Evolutionary conservation across 2,797 vertebrate species (phyloP).

Genomic region (Mus spretus): DNA sequence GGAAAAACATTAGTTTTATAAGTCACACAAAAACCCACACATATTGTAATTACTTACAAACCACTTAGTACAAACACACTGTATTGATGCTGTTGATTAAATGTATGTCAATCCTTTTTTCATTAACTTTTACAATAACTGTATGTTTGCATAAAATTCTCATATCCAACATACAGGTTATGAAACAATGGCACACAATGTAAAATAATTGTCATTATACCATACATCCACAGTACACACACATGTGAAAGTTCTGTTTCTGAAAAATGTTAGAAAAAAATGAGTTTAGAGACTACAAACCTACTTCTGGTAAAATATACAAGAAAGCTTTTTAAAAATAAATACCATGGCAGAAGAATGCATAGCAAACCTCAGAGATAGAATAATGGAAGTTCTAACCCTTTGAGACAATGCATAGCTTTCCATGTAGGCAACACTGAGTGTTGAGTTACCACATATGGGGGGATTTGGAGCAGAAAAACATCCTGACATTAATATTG

Average conservation of each 20-base stretch:
- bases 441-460: not conserved
- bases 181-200: not conserved
- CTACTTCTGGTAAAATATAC: not conserved
- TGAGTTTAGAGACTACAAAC: not conserved
- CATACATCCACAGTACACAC: fast-evolving
- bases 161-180: not conserved
- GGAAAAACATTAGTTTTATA: not conserved
- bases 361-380: not conserved
- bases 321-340: not conserved
- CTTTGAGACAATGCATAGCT: not conserved
- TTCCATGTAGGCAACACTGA: not conserved
- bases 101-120: not conserved
- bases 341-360: not conserved
- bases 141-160: not conserved
- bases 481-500: not conserved
- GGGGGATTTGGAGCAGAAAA: not conserved
- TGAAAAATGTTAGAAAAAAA: not conserved
- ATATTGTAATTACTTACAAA: not conserved
- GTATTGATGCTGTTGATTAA: not conserved
- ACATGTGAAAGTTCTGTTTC: not conserved
- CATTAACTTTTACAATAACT: not conserved
- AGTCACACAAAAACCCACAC: not conserved
- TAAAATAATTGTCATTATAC: not conserved
- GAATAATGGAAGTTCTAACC: not conserved
- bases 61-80: not conserved